A percentile compares a stretch with the other conserved stretches of the same genome.
Evolutionary conservation across 2,113 vertebrate species (phyloP).

Genomic region (Esox niger): DNA sequence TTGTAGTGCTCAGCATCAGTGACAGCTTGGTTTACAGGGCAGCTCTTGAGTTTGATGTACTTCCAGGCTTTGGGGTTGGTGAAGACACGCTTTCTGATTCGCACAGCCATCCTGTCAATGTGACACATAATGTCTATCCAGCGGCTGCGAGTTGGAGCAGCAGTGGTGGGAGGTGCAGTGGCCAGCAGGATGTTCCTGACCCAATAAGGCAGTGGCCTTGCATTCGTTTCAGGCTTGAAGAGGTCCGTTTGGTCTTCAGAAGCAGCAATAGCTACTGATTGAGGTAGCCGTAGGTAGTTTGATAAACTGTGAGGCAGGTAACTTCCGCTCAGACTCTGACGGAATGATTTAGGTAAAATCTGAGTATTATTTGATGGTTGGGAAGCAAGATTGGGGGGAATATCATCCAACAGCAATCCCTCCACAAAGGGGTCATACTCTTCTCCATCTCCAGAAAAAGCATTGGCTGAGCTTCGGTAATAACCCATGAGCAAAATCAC

Average conservation of each 20-base stretch:
- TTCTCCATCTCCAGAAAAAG: constrained; percentile 11
- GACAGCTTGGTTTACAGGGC: constrained; percentile 50
- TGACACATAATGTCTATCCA: constrained; percentile 51
- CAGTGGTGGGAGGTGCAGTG: background rate
- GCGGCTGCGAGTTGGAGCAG: rapidly evolving
- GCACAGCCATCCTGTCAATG: constrained; percentile 59
- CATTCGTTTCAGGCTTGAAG: constrained; percentile 50
- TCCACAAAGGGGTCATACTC: no score
- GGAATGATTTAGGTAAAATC: no score
- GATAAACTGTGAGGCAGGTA: no score
- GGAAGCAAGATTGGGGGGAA: no score
- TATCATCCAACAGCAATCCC: no score
- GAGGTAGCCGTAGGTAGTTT: constrained; percentile 20
- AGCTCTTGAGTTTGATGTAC: constrained; percentile 54
- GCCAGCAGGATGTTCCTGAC: constrained; percentile 24
- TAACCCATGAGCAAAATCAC: constrained; percentile 33
- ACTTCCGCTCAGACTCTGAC: no score
- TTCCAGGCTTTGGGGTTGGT: constrained; percentile 12
- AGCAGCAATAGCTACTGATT: constrained; percentile 16
- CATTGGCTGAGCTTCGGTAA: constrained; percentile 1
- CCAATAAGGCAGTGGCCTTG: constrained; percentile 20
- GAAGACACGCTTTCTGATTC: constrained; percentile 45
- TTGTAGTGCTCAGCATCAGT: constrained; percentile 38
- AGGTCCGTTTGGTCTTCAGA: constrained; percentile 13
- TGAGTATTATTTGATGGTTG: no score